Base-by-base conservation (phyloP, 2,113 vertebrate species). In the Microtus oregoni region DNA sequence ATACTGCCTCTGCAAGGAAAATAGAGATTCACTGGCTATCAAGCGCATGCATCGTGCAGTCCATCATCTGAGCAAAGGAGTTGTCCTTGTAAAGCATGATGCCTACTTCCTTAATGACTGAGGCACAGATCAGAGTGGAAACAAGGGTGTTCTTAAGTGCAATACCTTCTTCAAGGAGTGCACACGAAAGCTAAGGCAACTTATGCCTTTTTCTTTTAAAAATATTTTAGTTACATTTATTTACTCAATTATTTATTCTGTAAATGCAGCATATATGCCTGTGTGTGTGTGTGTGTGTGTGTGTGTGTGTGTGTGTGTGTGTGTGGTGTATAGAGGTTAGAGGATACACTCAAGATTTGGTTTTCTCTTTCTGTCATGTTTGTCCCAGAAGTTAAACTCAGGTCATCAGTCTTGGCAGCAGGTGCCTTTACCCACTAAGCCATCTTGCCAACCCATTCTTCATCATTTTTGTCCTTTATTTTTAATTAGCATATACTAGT, bases 1-100 rank as follows among this genome's bases (percentile, higher is more conserved):
- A 78, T 65, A 86, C 35, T 86, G 68, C 82, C 20, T 82, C 61
- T 91, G 72, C 35, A 95, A 92, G 52, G 78, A 90, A 90, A 89
- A 89, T 88, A 82, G 85, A 95, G 92, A 95, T 38, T 67, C 83
- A 72, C 44, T 65, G n/a, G 89, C 30, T 92, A 70, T 92, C 86
- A 82, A 12, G 13, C 81, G 7, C 28, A 89, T 79, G 26, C 67
- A 28, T 83, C 81, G 50, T 4, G 22, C 22, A 86, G 89, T 70
- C 30, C 38, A 70, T 92, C 86, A 78, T 68, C 61, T 81, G 61
- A 77, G 35, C 24, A 52, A 83, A 90, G 75, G 32, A 86, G 6
- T 67, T 58, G 26, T 41, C 24, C n/a, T 63, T 41, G 24, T 28
- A 83, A 17, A 82, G 30, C 0, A 7, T 44, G 65, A 47, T 63